These are phyloP conservation scores for Xylota sylvarum DNA, from an alignment of 2,888 invertebrate genomes.

Conservation along the genomic window DNA sequence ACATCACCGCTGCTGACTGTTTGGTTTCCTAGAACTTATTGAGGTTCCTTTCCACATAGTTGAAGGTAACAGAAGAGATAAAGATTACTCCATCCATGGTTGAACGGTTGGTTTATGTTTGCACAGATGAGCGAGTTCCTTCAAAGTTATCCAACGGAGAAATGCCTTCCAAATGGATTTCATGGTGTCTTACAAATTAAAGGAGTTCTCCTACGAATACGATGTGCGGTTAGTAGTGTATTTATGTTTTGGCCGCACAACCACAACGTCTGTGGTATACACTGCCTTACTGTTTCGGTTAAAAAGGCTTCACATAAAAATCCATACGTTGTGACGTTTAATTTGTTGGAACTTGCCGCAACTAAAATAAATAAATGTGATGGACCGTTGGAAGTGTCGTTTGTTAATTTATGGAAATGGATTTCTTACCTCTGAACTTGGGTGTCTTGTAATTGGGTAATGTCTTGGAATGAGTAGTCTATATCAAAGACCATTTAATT, in stretches of 20 bases:
- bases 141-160: constrained; percentile 41
- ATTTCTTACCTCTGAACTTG: neutral
- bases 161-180: constrained; percentile 25
- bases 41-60: neutral
- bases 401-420: constrained; percentile 17
- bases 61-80: neutral
- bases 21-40: constrained; percentile 1
- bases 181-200: constrained; percentile 14
- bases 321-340: constrained; percentile 37
- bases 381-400: constrained; percentile 30
- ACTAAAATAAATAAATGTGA: constrained; percentile 17
- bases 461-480: neutral
- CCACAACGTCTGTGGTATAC: neutral
- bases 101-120: constrained; percentile 55
- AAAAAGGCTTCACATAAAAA: constrained; percentile 8
- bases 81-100: constrained; percentile 48
- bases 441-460: neutral
- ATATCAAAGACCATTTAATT: no score
- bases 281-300: constrained; percentile 9
- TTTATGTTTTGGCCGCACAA: neutral
- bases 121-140: constrained; percentile 45
- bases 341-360: constrained; percentile 40
- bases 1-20: neutral
- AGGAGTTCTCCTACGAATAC: neutral
- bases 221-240: neutral